Base-by-base conservation (phyloP, 2,797 vertebrate species). In the Hybognathus amarus region DNA sequence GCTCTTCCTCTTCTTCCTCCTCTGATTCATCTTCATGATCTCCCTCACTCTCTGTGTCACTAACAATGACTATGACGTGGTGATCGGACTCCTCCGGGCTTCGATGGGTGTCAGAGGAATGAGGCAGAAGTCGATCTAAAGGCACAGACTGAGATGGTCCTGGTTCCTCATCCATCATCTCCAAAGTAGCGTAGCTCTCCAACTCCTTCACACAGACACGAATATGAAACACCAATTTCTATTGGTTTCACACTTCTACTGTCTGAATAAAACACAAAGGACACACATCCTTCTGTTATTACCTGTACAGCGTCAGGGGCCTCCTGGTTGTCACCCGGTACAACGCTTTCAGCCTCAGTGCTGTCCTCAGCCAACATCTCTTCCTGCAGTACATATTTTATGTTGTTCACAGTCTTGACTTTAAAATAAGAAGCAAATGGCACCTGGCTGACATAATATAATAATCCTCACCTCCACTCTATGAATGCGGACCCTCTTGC, bases 61-160 rank as follows among this genome's bases (percentile, higher is more conserved):
- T 99, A 63, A 96, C 95, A 85, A 99, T 99, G 56, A 99, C 95
- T 82, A 99, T 99, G 22, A 98, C 96, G 84, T 98, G 96, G 70
- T 96, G 96, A 83, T 95, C 94, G 76, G 95, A 93, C 71, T 93
- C 95, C 52, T 97, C 96, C 6, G 94, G 92, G 76, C 92, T 94
- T 2, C 96, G 94, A 52, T 92, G 92, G 2, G 89, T 85, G 77
- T 96, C 96, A 33, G 94, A 89, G 5, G 93, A 92, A 84, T 95
- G 94, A 59, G 93, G 88, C 12, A 94, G 93, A 45, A 95, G 91
- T 22, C 96, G 94, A 36, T 98, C 96, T 85, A 94, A 90, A 4
- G 94, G 89, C 1, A 95, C 89, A 5, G 97, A 95, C 80, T 97
- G 97, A 77, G 96, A 95, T 1, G 93, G 92, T 77, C 94, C 82